Evolutionary conservation across 2,888 invertebrate species (phyloP), one percentile per base, ranked within the genome.

Genomic region (Ochropleura plecta): DNA sequence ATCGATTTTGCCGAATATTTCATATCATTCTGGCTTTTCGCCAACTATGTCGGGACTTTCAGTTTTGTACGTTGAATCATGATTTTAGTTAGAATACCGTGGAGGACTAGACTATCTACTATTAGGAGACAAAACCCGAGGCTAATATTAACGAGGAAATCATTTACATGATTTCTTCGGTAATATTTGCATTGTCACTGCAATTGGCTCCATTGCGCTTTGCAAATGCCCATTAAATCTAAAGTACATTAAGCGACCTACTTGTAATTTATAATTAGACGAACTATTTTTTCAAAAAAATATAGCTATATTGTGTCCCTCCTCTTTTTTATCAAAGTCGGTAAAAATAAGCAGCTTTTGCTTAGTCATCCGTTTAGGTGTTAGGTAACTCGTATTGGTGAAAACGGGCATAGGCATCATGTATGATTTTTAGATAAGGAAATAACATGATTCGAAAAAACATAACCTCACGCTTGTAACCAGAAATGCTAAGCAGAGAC

Each of bases 1-100:
- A 81, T 81, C 65, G 80, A 82, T 81, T 76, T 82, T 42, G 57
- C 55, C 49, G 53, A 80, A 81, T 70, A 81, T 67, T 79, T 79
- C 59, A 18, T 46, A 64, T 48, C 62, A 44, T 59, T 7, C 51
- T 79, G 79, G 79, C 76, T 14, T 51, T 62, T n/a, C 3, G 76
- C 79, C 79, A 79, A 81, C 40, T 62, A 51, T 57, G n/a, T 42
- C 57, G 12, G 18, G 44, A 40, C 40, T 64, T 57, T 30, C 30
- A 74, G 74, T n/a, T n/a, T 51, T 64, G 1, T 42, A 18, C 20
- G 42, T 10, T 76, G 55, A 78, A 79, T 78, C 73, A 66, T 77
- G 12, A 48, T 73, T 60, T 40, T 62, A 57, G 62, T 8, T 55
- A 20, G 60, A 67, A 67, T 20, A 40, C 49, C 44, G 30, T 78